Conservation (phyloP, 2,113 vertebrate species). For the Gallinago jamesoni region DNA sequence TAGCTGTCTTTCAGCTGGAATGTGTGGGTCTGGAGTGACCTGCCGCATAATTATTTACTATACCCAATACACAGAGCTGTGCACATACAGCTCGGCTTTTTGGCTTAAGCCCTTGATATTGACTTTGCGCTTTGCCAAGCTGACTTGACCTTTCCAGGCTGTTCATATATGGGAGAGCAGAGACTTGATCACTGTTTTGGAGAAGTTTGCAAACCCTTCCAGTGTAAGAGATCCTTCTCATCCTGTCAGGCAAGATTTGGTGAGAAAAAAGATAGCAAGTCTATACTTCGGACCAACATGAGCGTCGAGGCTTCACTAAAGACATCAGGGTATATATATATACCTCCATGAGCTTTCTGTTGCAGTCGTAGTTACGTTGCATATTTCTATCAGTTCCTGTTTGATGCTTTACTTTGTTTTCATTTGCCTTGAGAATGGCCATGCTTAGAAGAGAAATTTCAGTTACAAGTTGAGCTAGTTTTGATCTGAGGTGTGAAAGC, state of each 20-base stretch:
- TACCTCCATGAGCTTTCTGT: neutral
- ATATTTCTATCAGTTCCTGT: neutral
- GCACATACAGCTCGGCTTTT: neutral
- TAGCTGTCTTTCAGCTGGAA: neutral
- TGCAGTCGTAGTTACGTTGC: neutral
- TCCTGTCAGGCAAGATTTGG: neutral
- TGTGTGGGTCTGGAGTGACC: neutral
- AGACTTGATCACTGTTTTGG: neutral
- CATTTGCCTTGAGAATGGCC: neutral
- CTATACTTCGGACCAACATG: fast-evolving
- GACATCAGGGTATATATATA: neutral
- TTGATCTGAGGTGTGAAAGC: neutral
- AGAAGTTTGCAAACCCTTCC: neutral
- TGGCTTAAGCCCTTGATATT: neutral
- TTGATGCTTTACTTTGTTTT: neutral
- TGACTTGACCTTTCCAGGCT: neutral
- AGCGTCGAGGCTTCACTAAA: neutral
- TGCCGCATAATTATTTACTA: neutral
- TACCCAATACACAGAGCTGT: neutral
- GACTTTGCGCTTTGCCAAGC: neutral
- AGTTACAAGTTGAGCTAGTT: neutral
- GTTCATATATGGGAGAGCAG: neutral
- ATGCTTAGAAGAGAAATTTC: neutral
- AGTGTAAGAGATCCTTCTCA: neutral
- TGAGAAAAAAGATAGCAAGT: neutral